A percentile compares a stretch with the other conserved stretches of the same genome.
phyloP scores from a whole-genome alignment of 1,140 invertebrate genomes.

The Drosophila repleta region DNA sequence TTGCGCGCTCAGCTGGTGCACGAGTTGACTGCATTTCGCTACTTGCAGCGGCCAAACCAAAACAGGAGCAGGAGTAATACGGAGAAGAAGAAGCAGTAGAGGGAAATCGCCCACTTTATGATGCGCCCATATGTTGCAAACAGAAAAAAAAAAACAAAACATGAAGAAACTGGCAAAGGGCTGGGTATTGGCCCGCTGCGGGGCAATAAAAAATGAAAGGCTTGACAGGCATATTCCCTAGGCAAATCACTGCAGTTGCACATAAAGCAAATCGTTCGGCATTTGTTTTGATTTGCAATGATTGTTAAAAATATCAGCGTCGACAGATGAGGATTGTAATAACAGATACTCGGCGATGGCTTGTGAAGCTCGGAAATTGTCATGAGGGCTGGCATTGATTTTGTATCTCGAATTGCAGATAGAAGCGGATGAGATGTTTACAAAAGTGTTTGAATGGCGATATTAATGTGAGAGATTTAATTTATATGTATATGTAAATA shows the following conservation, averaged over 20 bases:
- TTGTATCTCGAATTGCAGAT: no score
- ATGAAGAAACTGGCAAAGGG: conserved; percentile 16
- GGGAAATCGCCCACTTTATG: conserved; percentile 59
- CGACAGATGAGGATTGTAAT: conserved; percentile 37
- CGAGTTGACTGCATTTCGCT: conserved; percentile 74
- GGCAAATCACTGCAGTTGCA: conserved; percentile 79
- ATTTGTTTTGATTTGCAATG: conserved; percentile 78
- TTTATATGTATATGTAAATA: no score
- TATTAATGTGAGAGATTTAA: no score
- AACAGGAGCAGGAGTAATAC: neutral
- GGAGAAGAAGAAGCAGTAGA: neutral
- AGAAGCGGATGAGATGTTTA: no score
- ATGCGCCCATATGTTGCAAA: conserved; percentile 75
- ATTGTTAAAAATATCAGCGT: conserved; percentile 63
- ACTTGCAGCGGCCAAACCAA: conserved; percentile 42
- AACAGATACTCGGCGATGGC: conserved; percentile 10
- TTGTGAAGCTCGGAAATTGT: neutral
- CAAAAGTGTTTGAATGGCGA: no score
- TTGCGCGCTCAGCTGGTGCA: conserved; percentile 79
- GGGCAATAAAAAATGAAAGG: conserved; percentile 69
- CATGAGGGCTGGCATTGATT: neutral
- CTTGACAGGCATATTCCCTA: conserved; percentile 67
- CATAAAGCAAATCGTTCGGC: conserved; percentile 80
- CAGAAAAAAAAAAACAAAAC: no score
- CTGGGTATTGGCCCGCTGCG: conserved; percentile 13